Evolutionary conservation across 2,797 vertebrate genomes (phyloP).

Genomic region (Phrynocephalus vlangalii): DNA sequence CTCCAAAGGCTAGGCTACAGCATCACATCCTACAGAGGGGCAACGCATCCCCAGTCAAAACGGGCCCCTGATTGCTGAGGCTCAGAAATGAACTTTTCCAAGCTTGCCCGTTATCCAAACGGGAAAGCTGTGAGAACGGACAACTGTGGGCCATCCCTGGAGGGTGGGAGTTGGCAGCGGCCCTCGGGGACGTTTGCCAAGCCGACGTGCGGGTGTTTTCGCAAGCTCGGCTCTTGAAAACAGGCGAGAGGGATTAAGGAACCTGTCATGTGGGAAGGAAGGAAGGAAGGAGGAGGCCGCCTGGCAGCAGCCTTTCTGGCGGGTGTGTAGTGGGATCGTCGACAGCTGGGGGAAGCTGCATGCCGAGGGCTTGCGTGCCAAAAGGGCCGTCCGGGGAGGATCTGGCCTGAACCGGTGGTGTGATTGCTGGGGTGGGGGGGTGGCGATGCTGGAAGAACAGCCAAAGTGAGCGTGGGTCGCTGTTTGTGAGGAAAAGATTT

Average conservation of each 20-base stretch:
- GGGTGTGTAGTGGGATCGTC: background rate
- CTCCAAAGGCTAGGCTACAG: too few species aligned
- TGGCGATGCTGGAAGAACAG: background rate
- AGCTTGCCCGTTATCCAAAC: background rate
- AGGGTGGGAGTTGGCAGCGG: background rate
- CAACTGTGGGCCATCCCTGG: background rate
- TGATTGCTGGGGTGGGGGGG: background rate
- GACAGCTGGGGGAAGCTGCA: background rate
- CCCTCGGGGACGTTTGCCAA: background rate
- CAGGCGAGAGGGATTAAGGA: background rate
- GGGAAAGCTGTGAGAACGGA: background rate
- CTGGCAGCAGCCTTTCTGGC: background rate
- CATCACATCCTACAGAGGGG: too few species aligned
- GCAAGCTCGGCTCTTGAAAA: background rate
- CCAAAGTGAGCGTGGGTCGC: background rate
- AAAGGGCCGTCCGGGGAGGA: background rate
- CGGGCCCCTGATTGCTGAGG: too few species aligned
- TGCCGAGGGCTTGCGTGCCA: slow-evolving; percentile 9
- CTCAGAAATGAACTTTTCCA: too few species aligned
- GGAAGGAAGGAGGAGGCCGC: background rate
- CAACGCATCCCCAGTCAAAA: too few species aligned
- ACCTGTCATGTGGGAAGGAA: background rate
- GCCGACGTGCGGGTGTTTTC: background rate
- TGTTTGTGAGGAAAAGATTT: background rate
- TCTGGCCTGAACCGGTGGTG: background rate